Conservation (phyloP, 2,888 invertebrate genomes). For the Zygaena filipendulae region DNA sequence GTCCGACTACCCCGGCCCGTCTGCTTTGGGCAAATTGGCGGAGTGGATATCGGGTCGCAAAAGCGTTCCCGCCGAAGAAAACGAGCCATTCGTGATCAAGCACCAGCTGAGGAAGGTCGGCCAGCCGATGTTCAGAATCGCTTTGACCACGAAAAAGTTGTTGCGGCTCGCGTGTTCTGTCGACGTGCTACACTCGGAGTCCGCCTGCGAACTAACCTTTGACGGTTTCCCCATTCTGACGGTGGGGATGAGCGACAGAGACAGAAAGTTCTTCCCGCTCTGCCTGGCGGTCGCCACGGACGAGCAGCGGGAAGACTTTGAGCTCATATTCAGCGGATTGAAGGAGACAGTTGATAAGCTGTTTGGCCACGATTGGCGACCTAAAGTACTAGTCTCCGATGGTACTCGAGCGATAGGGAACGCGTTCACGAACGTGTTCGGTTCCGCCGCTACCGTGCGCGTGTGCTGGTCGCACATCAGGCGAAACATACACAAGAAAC, state of each 20-base stretch:
- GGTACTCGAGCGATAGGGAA: conserved; percentile 16
- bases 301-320: conserved; percentile 16
- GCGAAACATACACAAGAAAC: conserved; percentile 17
- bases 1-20: conserved; percentile 12
- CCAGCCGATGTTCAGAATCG: conserved; percentile 11
- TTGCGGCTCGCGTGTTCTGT: conserved; percentile 6
- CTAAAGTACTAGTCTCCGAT: conserved; percentile 15
- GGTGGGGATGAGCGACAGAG: conserved; percentile 18
- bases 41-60: conserved; percentile 15
- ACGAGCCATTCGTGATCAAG: conserved; percentile 13
- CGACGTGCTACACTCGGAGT: conserved; percentile 17
- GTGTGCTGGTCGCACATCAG: conserved; percentile 23
- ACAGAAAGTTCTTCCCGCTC: conserved; percentile 17
- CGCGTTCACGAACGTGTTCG: conserved; percentile 16
- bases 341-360: conserved; percentile 10
- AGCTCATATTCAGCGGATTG: conserved; percentile 14
- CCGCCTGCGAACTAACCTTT: conserved; percentile 19
- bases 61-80: conserved; percentile 12
- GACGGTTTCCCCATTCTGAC: conserved; percentile 20
- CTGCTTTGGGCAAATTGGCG: conserved; percentile 15
- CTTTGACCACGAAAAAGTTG: conserved; percentile 17
- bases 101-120: not conserved
- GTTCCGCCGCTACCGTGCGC: conserved; percentile 15
- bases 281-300: conserved; percentile 11
- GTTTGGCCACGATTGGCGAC: conserved; percentile 9